phyloP scores from a whole-genome alignment of 2,113 vertebrate species.

The Solea solea region DNA sequence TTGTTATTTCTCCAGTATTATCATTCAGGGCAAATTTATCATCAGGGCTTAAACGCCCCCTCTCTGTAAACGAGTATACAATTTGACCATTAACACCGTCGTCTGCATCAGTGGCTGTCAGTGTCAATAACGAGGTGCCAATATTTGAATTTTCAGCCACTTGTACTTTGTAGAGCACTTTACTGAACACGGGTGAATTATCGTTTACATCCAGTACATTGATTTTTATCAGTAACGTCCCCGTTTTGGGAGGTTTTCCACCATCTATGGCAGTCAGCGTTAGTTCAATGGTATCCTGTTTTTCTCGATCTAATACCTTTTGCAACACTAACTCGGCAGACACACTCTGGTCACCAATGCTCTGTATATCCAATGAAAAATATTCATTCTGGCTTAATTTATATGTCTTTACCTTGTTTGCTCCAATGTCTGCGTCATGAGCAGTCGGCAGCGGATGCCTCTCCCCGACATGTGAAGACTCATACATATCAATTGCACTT shows the following conservation, averaged over 20 bases:
- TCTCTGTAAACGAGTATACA: conserved; percentile 65
- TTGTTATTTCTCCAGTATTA: conserved; percentile 80
- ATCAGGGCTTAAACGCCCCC: conserved; percentile 70
- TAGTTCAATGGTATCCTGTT: conserved; percentile 63
- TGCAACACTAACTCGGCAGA: conserved; percentile 77
- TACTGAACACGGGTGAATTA: conserved; percentile 67
- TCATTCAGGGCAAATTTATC: conserved; percentile 79
- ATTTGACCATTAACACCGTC: conserved; percentile 69
- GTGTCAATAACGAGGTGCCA: conserved; percentile 49
- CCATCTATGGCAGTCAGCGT: conserved; percentile 73
- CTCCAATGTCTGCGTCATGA: conserved; percentile 71
- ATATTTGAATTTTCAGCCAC: conserved; percentile 68
- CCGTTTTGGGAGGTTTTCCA: conserved; percentile 70
- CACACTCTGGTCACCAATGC: conserved; percentile 74
- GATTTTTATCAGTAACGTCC: conserved; percentile 61
- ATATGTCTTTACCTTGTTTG: conserved; percentile 75
- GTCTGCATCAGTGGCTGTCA: conserved; percentile 73
- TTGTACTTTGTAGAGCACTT: conserved; percentile 66
- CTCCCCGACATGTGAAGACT: conserved; percentile 65
- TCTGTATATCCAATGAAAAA: conserved; percentile 77
- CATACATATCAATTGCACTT: conserved; percentile 56
- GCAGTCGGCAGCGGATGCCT: conserved; percentile 66
- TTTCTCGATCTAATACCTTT: conserved; percentile 76
- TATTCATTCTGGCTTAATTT: conserved; percentile 75
- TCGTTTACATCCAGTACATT: conserved; percentile 77